Evolutionary conservation across 2,113 vertebrate species (phyloP).

Genomic region (Poeciliopsis retropinna): DNA sequence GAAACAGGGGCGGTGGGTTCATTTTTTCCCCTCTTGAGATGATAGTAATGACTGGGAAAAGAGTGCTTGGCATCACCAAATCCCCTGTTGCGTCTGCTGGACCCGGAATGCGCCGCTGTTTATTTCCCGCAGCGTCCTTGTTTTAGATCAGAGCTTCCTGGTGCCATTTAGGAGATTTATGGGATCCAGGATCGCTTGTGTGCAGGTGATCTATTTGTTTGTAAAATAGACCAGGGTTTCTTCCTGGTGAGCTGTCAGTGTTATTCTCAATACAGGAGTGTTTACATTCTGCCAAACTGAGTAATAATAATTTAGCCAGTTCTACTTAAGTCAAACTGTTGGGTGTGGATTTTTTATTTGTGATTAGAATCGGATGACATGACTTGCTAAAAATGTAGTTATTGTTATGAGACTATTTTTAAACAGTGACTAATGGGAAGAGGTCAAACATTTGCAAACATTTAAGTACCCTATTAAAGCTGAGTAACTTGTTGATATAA

Average conservation of each 20-base stretch:
- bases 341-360: background rate
- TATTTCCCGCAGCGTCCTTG: constrained; percentile 65
- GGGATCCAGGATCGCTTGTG: constrained; percentile 11
- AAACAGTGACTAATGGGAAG: background rate
- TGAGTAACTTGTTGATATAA: no score
- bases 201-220: background rate
- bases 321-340: background rate
- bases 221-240: background rate
- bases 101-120: constrained; percentile 36
- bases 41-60: constrained; percentile 51
- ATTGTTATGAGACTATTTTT: background rate
- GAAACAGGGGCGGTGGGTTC: constrained; percentile 1
- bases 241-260: background rate
- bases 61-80: constrained; percentile 31
- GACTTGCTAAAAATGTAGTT: background rate
- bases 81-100: constrained; percentile 54
- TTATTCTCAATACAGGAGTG: background rate
- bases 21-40: constrained; percentile 47
- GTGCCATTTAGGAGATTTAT: constrained; percentile 14
- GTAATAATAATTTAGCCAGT: background rate
- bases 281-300: background rate
- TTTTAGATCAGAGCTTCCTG: constrained; percentile 67
- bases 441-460: background rate
- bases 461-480: background rate
- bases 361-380: background rate